phyloP scores from a whole-genome alignment of 2,797 vertebrate genomes.

The Furcifer pardalis region DNA sequence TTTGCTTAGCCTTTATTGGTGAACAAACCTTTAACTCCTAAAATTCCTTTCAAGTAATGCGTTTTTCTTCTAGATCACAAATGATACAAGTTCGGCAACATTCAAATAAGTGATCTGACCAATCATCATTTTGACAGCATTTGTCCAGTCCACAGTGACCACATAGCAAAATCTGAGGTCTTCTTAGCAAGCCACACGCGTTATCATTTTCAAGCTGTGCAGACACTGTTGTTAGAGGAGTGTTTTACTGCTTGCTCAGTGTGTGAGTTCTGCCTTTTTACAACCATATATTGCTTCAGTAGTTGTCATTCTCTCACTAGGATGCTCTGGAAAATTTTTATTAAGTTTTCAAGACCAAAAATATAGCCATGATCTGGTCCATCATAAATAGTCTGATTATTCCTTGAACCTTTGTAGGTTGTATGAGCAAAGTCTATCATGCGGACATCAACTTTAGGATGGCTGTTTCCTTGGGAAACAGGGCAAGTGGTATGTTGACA shows the following conservation, averaged over 20 bases:
- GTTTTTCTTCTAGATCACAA: constrained; percentile 47
- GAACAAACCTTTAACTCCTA: constrained; percentile 21
- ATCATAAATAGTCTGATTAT: constrained; percentile 54
- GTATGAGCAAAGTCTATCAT: constrained; percentile 85
- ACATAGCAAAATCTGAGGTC: background rate
- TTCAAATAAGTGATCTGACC: constrained; percentile 44
- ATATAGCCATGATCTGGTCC: constrained; percentile 80
- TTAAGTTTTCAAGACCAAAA: constrained; percentile 82
- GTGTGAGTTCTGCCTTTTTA: constrained; percentile 8
- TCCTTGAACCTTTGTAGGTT: constrained; percentile 72
- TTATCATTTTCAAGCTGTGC: background rate
- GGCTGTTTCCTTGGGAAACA: accelerated
- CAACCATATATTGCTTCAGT: background rate
- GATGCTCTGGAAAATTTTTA: constrained; percentile 75
- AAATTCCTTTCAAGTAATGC: constrained; percentile 57
- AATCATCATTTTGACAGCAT: constrained; percentile 18
- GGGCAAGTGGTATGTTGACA: constrained; percentile 14
- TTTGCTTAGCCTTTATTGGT: background rate
- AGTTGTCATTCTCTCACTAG: constrained; percentile 66
- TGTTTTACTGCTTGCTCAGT: background rate
- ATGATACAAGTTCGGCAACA: constrained; percentile 44
- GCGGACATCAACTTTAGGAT: constrained; percentile 68
- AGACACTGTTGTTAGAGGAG: background rate
- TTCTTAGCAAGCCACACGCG: background rate
- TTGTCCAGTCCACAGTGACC: constrained; percentile 36